Evolutionary conservation across 2,888 invertebrate species (phyloP), one percentile per base, ranked within the genome.

Genomic region (Synanthedon formicaeformis): DNA sequence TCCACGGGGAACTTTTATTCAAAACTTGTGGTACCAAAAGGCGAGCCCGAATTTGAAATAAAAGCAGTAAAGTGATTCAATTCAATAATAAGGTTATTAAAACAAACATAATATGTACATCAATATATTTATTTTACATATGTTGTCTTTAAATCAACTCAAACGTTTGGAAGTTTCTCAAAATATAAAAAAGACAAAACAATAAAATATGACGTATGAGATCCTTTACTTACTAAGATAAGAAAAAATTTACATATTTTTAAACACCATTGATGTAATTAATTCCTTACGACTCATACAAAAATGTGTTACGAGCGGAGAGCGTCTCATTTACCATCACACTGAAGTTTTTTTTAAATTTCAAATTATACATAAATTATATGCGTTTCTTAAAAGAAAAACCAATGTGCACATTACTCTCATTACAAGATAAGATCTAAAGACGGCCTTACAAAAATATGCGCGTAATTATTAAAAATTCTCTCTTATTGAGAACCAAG

Each of bases 111-210:
- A 59, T 85, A 85, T 85, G 83, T 87, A 87, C 87, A 87, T 87
- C 86, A 85, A 87, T 87, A 86, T 86, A 84, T 83, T 85, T 86
- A 86, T 84, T 86, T 86, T 87, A 86, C 86, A 86, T 81, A 84
- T 81, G 84, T 86, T 86, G 86, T 86, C 86, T 87, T 87, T 85
- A 85, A 85, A 84, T 85, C 86, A 83, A 86, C 83, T 85, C 84
- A 81, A 84, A 84, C 84, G 79, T 78, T 81, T 80, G 79, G 78
- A 80, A 81, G 82, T 83, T 86, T 80, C 78, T 87, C 87, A 85
- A 86, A 87, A 85, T 86, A 85, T 86, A 86, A 87, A 86, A 86
- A 85, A 85, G 83, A 85, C 83, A 84, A 85, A 86, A 87, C 81
- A 81, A 86, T 86, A 62, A 83, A 83, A 84, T 85, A 84, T 86